phyloP scores from a whole-genome alignment of 2,888 invertebrate species.

The Tethea ocularis region DNA sequence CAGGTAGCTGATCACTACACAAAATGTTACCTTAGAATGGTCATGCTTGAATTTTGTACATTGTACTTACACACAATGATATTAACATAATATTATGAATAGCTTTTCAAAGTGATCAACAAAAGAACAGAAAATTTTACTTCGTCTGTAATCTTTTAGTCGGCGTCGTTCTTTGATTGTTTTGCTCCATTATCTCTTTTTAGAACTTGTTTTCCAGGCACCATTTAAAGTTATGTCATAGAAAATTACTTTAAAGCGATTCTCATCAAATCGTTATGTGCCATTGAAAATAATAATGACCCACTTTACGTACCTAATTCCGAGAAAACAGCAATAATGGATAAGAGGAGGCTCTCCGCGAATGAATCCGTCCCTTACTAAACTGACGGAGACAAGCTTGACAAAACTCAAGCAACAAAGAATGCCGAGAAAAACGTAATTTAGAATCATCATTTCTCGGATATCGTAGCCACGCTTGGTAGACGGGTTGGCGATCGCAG shows the following conservation, averaged over 20 bases:
- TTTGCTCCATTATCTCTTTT: constrained; percentile 23
- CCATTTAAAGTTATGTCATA: constrained; percentile 14
- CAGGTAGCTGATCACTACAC: no score
- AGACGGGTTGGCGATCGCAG: no score
- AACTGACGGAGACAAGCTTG: no score
- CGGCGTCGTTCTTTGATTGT: not conserved
- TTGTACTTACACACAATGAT: not conserved
- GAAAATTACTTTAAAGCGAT: not conserved
- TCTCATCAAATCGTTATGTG: not conserved
- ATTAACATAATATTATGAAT: not conserved
- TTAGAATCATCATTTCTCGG: no score
- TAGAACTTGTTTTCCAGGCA: constrained; percentile 18
- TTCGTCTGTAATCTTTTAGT: constrained; percentile 7
- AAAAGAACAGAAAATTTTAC: not conserved
- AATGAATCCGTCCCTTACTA: no score
- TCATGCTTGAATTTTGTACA: no score
- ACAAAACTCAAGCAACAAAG: no score
- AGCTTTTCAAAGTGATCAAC: not conserved
- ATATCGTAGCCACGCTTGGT: no score
- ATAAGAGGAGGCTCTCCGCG: no score
- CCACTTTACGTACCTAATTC: not conserved
- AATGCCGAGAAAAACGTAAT: no score
- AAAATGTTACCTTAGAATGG: no score
- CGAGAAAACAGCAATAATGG: not conserved
- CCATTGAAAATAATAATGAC: not conserved